phyloP scores from a whole-genome alignment of 2,797 vertebrate genomes.

The Ambastaia sidthimunki region DNA sequence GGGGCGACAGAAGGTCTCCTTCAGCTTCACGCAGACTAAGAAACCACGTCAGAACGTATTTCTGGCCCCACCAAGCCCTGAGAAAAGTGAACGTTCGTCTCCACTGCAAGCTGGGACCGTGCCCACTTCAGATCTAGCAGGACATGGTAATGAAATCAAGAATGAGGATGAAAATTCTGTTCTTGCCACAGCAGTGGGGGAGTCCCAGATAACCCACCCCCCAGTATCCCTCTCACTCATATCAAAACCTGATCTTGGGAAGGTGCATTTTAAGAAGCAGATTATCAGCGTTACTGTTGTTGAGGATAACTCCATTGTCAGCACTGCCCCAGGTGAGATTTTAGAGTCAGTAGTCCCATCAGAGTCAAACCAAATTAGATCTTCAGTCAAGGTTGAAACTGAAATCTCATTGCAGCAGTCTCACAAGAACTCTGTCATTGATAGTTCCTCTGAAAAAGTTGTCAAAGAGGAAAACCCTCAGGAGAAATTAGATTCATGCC shows the following conservation, averaged over 20 bases:
- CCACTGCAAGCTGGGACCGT: conserved; percentile 64
- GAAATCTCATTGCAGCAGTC: conserved; percentile 66
- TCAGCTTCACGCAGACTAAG: conserved; percentile 95
- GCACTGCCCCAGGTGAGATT: conserved; percentile 67
- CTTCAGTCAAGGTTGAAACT: conserved; percentile 57
- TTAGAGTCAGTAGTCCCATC: conserved; percentile 39
- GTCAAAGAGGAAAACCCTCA: conserved; percentile 70
- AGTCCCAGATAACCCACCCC: conserved; percentile 60
- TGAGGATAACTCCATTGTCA: conserved; percentile 67
- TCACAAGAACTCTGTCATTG: conserved; percentile 61
- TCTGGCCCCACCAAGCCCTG: conserved; percentile 82
- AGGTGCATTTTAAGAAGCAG: conserved; percentile 97
- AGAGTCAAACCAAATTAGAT: conserved; percentile 60
- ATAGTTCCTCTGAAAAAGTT: conserved; percentile 72
- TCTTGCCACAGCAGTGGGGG: conserved; percentile 66
- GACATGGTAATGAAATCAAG: conserved; percentile 71
- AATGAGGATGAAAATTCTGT: conserved; percentile 76
- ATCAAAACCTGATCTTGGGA: conserved; percentile 87
- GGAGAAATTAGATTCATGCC: conserved; percentile 60
- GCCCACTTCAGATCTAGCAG: conserved; percentile 65
- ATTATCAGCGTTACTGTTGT: conserved; percentile 85
- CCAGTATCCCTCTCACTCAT: conserved; percentile 80
- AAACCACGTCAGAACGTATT: conserved; percentile 90
- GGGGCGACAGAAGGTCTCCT: conserved; percentile 96
- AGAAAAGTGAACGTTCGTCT: conserved; percentile 82